Evolutionary conservation across 92 coral and sea anemone genomes (phyloP), one percentile per base, ranked within the genome.

Genomic region (Palythoa caribaeorum): DNA sequence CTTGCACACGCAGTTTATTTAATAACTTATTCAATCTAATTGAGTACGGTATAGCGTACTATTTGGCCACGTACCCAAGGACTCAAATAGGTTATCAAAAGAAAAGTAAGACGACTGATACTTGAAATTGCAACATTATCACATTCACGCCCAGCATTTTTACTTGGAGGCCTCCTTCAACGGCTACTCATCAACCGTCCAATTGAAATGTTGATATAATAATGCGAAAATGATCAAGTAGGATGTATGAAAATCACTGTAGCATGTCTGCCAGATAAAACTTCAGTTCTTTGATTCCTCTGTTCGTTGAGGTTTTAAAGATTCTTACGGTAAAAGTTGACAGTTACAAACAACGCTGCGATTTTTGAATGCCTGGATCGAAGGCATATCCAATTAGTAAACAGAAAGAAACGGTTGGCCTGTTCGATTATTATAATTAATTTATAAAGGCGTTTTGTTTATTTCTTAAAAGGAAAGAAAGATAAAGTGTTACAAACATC

Each of bases 381-480:
- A 20, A 44, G 1, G 44, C n/a, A 17, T 70, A 53, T 53, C 76
- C 75, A 66, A 81, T 68, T 47, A 66, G 11, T 15, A 37, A 81
- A 28, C 13, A 48, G 76, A 44, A 68, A 35, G 52, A 54, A 57
- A 21, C 84, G 35, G 28, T 51, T 54, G 84, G 50, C 20, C 66
- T 11, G 60, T 66, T 65, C 7, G 75, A 65, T 81, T 81, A 81
- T 53, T n/a, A 4, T 78, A 54, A 28, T 28, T 37, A 81, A 17
- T 62, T 65, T 81, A 68, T 60, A 81, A 47, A 20, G 62, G 60
- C 17, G 47, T 81, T 81, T 81, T 81, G 86, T 81, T 81, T 60
- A 2, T 11, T 44, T 52, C 28, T 71, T 39, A 63, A 66, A 28
- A 48, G 76, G 6, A 28, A 65, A 37, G 47, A 12, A 81, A 68